phyloP scores from a whole-genome alignment of 1,140 invertebrate genomes.

The Drosophila auraria region DNA sequence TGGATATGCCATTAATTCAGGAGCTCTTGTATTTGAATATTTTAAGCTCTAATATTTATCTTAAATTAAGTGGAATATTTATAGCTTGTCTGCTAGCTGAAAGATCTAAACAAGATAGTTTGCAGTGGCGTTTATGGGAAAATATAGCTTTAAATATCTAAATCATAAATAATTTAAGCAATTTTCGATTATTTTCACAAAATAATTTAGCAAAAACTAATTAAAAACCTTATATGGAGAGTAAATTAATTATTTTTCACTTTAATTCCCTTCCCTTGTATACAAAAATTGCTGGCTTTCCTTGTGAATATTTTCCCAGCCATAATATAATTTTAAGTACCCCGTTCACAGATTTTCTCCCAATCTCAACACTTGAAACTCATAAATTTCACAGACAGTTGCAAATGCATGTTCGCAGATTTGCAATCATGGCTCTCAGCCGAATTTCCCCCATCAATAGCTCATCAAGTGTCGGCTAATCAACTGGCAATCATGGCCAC shows the following conservation, averaged over 20 bases:
- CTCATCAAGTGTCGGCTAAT: conserved; percentile 44
- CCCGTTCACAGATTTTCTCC: not conserved
- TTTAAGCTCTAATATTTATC: not conserved
- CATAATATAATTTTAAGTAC: not conserved
- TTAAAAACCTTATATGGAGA: not conserved
- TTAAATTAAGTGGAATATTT: not conserved
- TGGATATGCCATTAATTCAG: not conserved
- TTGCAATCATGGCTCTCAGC: not conserved
- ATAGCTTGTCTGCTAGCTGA: not conserved
- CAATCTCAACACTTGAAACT: not conserved
- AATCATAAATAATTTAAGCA: not conserved
- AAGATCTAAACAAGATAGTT: not conserved
- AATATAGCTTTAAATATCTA: not conserved
- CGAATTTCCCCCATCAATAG: conserved; percentile 25
- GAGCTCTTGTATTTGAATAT: not conserved
- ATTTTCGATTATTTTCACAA: not conserved
- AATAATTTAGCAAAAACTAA: not conserved
- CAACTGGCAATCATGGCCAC: conserved; percentile 42
- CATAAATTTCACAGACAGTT: not conserved
- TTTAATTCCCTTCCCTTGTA: not conserved
- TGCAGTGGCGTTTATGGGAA: not conserved
- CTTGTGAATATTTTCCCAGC: not conserved
- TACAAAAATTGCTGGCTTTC: not conserved
- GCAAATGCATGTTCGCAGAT: not conserved
- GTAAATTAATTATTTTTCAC: fast-evolving